Base-by-base conservation (phyloP, 2,888 invertebrate genomes). In the Linnaemya tessellans region DNA sequence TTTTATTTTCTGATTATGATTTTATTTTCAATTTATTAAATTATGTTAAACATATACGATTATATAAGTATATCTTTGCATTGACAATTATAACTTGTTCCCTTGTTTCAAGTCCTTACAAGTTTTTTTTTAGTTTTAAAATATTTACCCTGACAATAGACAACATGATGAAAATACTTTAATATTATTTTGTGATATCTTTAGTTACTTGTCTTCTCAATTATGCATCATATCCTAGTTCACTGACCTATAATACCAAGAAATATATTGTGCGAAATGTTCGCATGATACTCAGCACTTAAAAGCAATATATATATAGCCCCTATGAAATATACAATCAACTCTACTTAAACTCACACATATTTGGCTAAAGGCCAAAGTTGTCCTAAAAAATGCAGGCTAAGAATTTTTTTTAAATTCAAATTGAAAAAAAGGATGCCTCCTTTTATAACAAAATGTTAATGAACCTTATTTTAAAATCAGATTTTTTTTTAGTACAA, bases 401-500 rank as follows among this genome's bases (percentile, higher is more conserved):
- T 25, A 54, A 75, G 64, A 65, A 54, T 3, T 41, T 20, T 30
- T 3, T 41, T 20, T 30, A 13, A 60, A 73, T 58, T 43, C 43
- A n/a, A 43, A 43, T 5, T n/a, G 11, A 20, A 67, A 62, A n/a
- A 74, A 74, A 75, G 46, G 41, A 79, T 60, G 30, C 70, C 81
- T 81, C 74, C 11, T 82, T 79, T 81, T 85, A 79, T 51, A 25
- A 25, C 46, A 75, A 85, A 80, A 85, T 85, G 84, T 75, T 85
- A 85, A 85, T 85, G 84, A 85, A 81, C 84, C 81, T 79, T 74
- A 79, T 81, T 75, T 81, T 78, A 78, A 78, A 68, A 68, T 78
- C 9, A 3, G 15, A 67, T 18, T 41, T 60, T 67, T 67, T 77
- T 35, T 75, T 30, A 5, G 38, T 62, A 0, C 13, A 13, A 7